A percentile compares a stretch with the other conserved stretches of the same genome.
Evolutionary conservation across 2,888 invertebrate genomes (phyloP).

Genomic region (Pachydiplax longipennis): DNA sequence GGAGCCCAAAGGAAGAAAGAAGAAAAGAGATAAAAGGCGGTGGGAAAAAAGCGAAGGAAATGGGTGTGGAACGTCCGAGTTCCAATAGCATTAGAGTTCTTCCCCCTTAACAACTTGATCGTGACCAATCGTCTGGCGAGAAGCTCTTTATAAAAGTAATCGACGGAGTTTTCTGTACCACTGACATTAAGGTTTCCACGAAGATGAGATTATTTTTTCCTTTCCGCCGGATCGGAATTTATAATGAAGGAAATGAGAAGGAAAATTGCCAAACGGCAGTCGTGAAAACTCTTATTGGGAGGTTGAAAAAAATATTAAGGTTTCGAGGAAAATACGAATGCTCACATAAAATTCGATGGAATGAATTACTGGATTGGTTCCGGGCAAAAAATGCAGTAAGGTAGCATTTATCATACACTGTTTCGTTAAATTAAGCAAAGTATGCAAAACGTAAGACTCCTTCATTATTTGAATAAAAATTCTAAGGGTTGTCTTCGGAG

Average conservation of each 20-base stretch:
- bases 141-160: constrained; percentile 43
- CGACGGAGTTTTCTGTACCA: constrained; percentile 39
- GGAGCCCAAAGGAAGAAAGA: neutral
- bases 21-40: neutral
- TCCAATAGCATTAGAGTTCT: constrained; percentile 38
- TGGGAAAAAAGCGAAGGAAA: constrained; percentile 15
- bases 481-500: too few relatives aligned
- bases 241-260: constrained; percentile 37
- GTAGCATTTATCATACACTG: too few relatives aligned
- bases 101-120: constrained; percentile 33
- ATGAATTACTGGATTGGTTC: neutral
- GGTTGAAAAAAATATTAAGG: neutral
- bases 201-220: neutral
- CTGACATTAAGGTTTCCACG: constrained; percentile 27
- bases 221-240: constrained; percentile 16
- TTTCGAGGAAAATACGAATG: neutral
- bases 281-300: constrained; percentile 4
- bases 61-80: constrained; percentile 30
- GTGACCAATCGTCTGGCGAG: constrained; percentile 43
- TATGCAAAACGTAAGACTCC: too few relatives aligned
- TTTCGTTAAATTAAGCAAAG: too few relatives aligned
- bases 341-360: neutral
- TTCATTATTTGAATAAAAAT: too few relatives aligned
- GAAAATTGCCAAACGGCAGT: neutral
- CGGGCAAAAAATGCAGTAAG: neutral